Base-by-base conservation (phyloP, 2,113 vertebrate genomes). In the Tretioscincus oriximinensis region DNA sequence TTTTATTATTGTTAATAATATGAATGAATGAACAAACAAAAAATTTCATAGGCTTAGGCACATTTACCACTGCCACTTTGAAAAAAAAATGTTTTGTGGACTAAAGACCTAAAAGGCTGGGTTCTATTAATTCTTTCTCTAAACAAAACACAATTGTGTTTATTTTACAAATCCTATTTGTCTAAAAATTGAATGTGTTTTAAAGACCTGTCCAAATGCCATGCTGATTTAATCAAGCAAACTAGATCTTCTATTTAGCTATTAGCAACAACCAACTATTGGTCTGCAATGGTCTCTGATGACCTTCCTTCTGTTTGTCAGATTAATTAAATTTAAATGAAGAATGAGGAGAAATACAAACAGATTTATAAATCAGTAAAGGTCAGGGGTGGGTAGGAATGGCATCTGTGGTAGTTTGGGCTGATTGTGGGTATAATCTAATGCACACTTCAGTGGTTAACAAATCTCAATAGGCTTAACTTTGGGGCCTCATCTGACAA, bases 271-370 rank as follows among this genome's bases (percentile, higher is more conserved):
- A 29, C 80, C 2, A 2, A 28, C 29, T 29, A 47, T 63, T 35
- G 49, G n/a, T n/a, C 60, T 68, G 20, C n/a, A 68, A 1, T 63
- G 66, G 65, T 65, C 63, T 76, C 70, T 84, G 35, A 24, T 29
- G 21, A n/a, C 78, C 73, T 76, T 77, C 66, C 31, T 68, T 74
- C 29, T 54, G 63, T 49, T 88, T 83, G 77, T 74, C 58, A 66
- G 69, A 81, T 65, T 41, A 80, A 73, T 83, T 67, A 60, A 14
- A 70, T 69, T 22, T 63, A 49, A 45, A 63, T 58, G 58, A 81
- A 65, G 58, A 31, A 76, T 64, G 49, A 16, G 6, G 21, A 80
- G 16, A n/a, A 75, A 69, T 47, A n/a, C 41, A 14, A n/a, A 63
- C 69, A 69, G 49, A 70, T 70, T 63, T 76, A 70, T 49, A 69